Percentiles rank a stretch among this genome's conserved stretches.
Conservation (phyloP, 2,113 vertebrate genomes). For the Oncorhynchus mykiss region DNA sequence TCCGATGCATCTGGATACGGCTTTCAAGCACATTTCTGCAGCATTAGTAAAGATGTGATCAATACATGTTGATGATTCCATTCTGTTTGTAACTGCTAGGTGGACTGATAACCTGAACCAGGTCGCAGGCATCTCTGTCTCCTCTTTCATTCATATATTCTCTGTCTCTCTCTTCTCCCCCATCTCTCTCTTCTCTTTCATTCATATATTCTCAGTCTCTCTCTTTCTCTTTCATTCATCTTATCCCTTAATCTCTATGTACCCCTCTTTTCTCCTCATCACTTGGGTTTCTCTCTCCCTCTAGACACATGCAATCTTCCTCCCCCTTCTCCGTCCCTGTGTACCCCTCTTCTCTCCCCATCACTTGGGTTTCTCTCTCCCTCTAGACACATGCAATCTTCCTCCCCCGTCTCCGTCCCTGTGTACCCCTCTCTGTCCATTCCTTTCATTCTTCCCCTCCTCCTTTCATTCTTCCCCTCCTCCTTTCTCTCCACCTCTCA, state of each 20-base stretch:
- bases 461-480: conserved; percentile 20
- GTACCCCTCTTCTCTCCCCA: conserved; percentile 9
- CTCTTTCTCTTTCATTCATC: conserved; percentile 1
- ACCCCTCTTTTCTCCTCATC: conserved; percentile 2
- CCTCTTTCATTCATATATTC: no score
- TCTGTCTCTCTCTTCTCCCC: neutral
- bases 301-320: neutral
- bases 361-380: conserved; percentile 1
- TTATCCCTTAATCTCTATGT: neutral
- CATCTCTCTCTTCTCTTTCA: no score
- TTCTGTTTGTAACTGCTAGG: no score
- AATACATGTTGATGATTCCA: no score
- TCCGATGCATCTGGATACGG: no score
- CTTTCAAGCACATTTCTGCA: no score
- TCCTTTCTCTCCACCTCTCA: conserved; percentile 5
- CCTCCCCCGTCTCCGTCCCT: neutral
- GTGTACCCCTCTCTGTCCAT: conserved; percentile 27
- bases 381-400: neutral
- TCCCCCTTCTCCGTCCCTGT: neutral
- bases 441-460: conserved; percentile 11
- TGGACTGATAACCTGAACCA: no score
- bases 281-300: conserved; percentile 1
- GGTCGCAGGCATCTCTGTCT: no score
- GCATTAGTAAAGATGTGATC: no score
- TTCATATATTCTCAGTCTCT: no score